Evolutionary conservation across 1,140 invertebrate genomes (phyloP).

Genomic region (Trachelipus rathkii): DNA sequence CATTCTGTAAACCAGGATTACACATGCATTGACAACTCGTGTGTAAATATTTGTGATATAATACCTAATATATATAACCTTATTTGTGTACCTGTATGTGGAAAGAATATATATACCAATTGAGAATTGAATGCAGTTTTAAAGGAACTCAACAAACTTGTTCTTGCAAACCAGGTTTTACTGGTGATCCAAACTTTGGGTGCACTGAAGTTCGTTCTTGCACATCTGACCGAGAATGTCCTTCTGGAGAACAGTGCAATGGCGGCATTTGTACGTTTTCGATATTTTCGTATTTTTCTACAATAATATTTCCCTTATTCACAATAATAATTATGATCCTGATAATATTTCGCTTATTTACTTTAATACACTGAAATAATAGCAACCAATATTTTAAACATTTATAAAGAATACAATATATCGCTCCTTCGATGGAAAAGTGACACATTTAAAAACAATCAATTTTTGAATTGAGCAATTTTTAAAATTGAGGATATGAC

Average conservation of each 20-base stretch:
- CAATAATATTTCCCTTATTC: background rate
- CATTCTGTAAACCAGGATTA: slow-evolving; percentile 66
- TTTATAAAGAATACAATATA: too few relatives aligned
- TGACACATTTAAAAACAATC: too few relatives aligned
- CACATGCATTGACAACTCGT: slow-evolving; percentile 73
- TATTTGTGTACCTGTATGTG: slow-evolving; percentile 74
- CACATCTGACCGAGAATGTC: slow-evolving; percentile 63
- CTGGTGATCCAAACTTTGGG: slow-evolving; percentile 77
- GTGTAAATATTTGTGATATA: slow-evolving; percentile 73
- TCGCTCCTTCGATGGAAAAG: too few relatives aligned
- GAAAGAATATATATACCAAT: too few relatives aligned
- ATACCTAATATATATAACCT: too few relatives aligned
- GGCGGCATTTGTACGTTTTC: slow-evolving; percentile 72
- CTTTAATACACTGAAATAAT: too few relatives aligned
- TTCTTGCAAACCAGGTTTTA: slow-evolving; percentile 71
- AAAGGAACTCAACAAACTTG: slow-evolving; percentile 63
- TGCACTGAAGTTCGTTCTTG: slow-evolving; percentile 65
- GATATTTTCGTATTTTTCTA: slow-evolving; percentile 42
- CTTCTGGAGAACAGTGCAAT: slow-evolving; percentile 71
- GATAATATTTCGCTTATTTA: too few relatives aligned
- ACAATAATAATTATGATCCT: background rate
- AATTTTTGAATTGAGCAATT: too few relatives aligned
- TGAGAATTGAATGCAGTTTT: slow-evolving; percentile 65
- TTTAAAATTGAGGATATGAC: too few relatives aligned
- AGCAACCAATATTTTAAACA: too few relatives aligned